Conservation (phyloP, 2,113 vertebrate species). For the Spheniscus mendiculus region DNA sequence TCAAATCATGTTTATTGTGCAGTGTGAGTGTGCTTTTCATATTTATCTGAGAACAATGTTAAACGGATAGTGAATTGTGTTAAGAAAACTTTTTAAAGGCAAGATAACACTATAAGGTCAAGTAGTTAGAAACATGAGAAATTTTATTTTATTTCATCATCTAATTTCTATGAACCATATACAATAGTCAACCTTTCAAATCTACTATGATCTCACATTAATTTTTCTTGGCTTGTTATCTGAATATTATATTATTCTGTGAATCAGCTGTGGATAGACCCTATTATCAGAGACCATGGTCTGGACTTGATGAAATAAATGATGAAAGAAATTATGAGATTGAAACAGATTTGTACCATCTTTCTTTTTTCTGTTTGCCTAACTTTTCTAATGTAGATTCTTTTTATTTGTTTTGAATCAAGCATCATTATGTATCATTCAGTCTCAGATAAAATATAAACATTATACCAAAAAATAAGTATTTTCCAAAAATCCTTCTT, state of each 20-base stretch:
- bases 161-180: neutral
- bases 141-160: neutral
- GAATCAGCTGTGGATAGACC: neutral
- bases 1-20: neutral
- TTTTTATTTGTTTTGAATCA: neutral
- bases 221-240: neutral
- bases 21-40: neutral
- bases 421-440: neutral
- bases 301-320: neutral
- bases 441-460: neutral
- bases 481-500: neutral
- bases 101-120: neutral
- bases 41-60: neutral
- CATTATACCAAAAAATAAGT: neutral
- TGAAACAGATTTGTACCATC: neutral
- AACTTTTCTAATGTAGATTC: neutral
- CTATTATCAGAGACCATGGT: neutral
- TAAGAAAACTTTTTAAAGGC: neutral
- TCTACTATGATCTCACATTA: fast-evolving
- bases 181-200: neutral
- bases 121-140: neutral
- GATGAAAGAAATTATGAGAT: neutral
- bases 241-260: neutral
- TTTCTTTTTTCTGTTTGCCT: neutral
- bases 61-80: neutral